phyloP scores from a whole-genome alignment of 2,113 vertebrate genomes.

The Vulpes ferrilata region DNA sequence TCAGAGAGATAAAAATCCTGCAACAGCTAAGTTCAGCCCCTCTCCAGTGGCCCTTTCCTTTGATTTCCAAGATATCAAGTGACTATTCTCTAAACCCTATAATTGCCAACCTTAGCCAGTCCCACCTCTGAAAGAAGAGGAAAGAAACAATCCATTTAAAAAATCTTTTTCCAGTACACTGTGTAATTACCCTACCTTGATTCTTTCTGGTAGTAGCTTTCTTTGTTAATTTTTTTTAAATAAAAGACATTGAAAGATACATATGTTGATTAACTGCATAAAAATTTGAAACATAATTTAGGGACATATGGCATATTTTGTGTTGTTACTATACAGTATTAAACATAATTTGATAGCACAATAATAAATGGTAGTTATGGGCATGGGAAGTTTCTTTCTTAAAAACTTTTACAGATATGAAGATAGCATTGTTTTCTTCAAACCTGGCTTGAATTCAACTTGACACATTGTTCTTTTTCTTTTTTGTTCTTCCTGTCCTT shows the following conservation, averaged over 20 bases:
- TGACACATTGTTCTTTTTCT: constrained; percentile 85
- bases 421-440: constrained; percentile 78
- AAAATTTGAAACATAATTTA: constrained; percentile 48
- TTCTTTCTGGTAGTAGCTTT: neutral
- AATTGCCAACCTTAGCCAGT: constrained; percentile 65
- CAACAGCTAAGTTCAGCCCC: constrained; percentile 74
- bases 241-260: neutral
- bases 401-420: neutral
- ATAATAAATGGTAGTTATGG: constrained; percentile 7
- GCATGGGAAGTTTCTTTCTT: constrained; percentile 21
- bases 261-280: neutral
- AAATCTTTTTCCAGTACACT: neutral
- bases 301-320: neutral
- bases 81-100: constrained; percentile 67
- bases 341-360: constrained; percentile 42
- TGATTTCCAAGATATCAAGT: constrained; percentile 78
- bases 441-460: constrained; percentile 84
- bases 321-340: neutral
- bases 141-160: constrained; percentile 53
- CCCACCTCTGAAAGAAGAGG: constrained; percentile 46
- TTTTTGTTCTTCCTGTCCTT: constrained; percentile 86
- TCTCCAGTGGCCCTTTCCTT: constrained; percentile 73
- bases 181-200: constrained; percentile 31
- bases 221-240: constrained; percentile 8
- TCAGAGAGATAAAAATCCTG: constrained; percentile 79